phyloP scores from a whole-genome alignment of 2,113 vertebrate genomes.

The Gobiocypris rarus region DNA sequence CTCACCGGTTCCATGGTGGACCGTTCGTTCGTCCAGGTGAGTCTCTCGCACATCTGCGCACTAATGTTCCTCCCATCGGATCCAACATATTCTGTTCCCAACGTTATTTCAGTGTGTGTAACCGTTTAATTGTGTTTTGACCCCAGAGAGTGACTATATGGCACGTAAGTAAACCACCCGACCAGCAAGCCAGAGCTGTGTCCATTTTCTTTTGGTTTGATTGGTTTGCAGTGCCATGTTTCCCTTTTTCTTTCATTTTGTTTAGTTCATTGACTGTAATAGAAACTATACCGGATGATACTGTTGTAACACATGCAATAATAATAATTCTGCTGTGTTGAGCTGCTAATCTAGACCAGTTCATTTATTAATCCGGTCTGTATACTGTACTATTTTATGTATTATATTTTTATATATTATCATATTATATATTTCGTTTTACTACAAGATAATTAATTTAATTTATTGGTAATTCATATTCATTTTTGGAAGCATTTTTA shows the following conservation, averaged over 20 bases:
- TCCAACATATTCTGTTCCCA: constrained; percentile 48
- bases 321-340: constrained; percentile 60
- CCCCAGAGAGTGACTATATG: constrained; percentile 81
- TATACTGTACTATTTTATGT: background rate
- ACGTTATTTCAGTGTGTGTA: constrained; percentile 55
- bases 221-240: constrained; percentile 57
- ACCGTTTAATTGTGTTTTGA: constrained; percentile 80
- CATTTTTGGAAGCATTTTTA: background rate
- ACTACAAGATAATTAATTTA: background rate
- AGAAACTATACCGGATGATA: constrained; percentile 19
- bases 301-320: constrained; percentile 35
- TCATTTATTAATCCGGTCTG: background rate
- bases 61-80: constrained; percentile 42
- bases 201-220: constrained; percentile 59
- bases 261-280: constrained; percentile 57
- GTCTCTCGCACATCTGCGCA: constrained; percentile 54
- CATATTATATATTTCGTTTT: no score
- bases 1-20: constrained; percentile 86
- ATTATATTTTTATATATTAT: background rate
- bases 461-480: background rate
- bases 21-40: constrained; percentile 91
- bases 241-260: constrained; percentile 43
- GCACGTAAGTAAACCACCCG: constrained; percentile 81
- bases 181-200: constrained; percentile 66
- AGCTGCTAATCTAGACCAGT: constrained; percentile 61